Evolutionary conservation across 2,888 invertebrate genomes (phyloP).

Genomic region (Teinopalpus imperialis): DNA sequence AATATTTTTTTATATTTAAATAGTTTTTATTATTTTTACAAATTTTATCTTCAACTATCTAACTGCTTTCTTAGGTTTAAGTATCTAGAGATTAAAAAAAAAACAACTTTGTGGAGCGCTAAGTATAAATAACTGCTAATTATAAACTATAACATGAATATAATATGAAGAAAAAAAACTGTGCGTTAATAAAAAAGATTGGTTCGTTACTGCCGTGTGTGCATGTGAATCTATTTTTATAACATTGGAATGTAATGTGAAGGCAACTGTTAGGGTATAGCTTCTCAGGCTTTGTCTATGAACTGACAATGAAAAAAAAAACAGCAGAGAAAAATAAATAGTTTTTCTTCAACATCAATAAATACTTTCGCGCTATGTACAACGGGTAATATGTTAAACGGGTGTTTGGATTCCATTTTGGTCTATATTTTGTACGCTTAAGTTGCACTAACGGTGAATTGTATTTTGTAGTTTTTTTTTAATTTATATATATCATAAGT

Average conservation of each 20-base stretch:
- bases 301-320: conserved; percentile 47
- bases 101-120: conserved; percentile 35
- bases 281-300: conserved; percentile 69
- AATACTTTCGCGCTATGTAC: conserved; percentile 56
- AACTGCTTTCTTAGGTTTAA: conserved; percentile 53
- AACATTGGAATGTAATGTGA: conserved; percentile 64
- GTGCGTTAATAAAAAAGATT: conserved; percentile 45
- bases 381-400: conserved; percentile 46
- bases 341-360: conserved; percentile 56
- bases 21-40: conserved; percentile 45
- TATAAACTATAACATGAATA: conserved; percentile 50
- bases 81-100: conserved; percentile 46
- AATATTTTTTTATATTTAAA: conserved; percentile 52
- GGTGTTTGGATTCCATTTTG: conserved; percentile 71
- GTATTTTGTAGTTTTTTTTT: conserved; percentile 37
- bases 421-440: conserved; percentile 77
- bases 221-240: conserved; percentile 29
- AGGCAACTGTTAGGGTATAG: conserved; percentile 64
- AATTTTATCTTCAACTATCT: conserved; percentile 59
- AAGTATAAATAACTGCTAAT: conserved; percentile 37
- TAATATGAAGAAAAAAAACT: conserved; percentile 42
- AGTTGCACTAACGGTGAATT: conserved; percentile 67
- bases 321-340: conserved; percentile 45
- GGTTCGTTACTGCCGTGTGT: conserved; percentile 30
- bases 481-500: conserved; percentile 32